phyloP scores from a whole-genome alignment of 2,888 invertebrate genomes.

The Carpatolechia fugitivella region DNA sequence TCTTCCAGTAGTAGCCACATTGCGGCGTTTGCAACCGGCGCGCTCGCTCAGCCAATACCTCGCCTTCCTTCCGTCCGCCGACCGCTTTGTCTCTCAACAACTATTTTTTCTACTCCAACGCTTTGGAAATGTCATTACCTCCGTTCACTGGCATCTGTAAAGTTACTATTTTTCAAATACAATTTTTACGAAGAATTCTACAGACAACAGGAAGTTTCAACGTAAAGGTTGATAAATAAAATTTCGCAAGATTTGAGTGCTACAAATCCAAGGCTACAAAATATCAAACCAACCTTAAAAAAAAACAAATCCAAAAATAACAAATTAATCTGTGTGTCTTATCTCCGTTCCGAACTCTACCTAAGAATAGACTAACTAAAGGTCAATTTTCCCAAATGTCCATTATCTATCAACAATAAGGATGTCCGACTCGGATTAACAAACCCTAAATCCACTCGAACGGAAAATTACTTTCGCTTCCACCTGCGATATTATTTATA shows the following conservation, averaged over 20 bases:
- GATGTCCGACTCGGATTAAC: neutral
- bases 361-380: neutral
- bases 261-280: no score
- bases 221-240: no score
- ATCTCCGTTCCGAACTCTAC: neutral
- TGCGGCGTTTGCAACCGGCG: neutral
- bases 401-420: neutral
- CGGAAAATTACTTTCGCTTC: conserved; percentile 40
- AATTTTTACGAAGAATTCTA: no score
- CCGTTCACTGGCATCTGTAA: neutral
- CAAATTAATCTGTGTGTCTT: no score
- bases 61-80: neutral
- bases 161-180: neutral
- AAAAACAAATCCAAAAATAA: no score
- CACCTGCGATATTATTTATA: conserved; percentile 39
- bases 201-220: no score
- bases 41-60: neutral
- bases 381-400: neutral
- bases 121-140: neutral
- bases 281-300: no score
- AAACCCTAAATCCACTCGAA: conserved; percentile 33
- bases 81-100: neutral
- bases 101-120: neutral
- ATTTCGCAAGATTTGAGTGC: no score
- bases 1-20: no score